A percentile compares a stretch with the other conserved stretches of the same genome.
Conservation (phyloP, 2,113 vertebrate genomes). For the Paramisgurnus dabryanus region DNA sequence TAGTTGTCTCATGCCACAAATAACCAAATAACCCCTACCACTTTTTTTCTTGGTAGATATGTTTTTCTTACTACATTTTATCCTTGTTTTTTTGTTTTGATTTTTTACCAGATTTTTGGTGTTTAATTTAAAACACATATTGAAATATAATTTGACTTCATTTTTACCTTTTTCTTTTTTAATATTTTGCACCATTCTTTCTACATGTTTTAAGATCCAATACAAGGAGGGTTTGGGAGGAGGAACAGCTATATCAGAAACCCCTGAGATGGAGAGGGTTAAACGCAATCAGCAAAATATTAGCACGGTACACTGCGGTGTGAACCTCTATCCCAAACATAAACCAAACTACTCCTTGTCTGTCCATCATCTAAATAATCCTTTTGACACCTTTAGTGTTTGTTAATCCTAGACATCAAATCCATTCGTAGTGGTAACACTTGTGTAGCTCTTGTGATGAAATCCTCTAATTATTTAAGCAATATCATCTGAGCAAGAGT, state of each 20-base stretch:
- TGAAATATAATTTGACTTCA: background rate
- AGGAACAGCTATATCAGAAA: conserved; percentile 92
- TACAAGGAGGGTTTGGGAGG: conserved; percentile 92
- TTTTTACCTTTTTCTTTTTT: background rate
- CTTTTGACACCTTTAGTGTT: background rate
- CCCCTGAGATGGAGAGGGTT: conserved; percentile 96
- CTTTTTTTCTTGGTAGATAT: background rate
- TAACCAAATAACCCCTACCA: background rate
- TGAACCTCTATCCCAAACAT: conserved; percentile 43
- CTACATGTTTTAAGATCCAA: conserved; percentile 81
- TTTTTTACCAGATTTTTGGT: background rate
- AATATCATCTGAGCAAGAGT: background rate
- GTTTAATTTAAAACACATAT: background rate
- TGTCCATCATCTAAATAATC: conserved; percentile 19
- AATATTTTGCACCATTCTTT: conserved; percentile 25
- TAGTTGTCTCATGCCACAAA: background rate
- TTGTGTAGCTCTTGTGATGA: conserved; percentile 26
- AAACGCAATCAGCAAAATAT: conserved; percentile 93
- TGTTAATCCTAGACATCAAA: conserved; percentile 23
- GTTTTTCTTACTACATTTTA: background rate
- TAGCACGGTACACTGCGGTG: conserved; percentile 85
- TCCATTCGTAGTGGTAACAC: conserved; percentile 35
- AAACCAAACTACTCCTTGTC: background rate
- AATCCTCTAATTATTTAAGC: background rate
- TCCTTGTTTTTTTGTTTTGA: background rate